These are phyloP conservation scores for Ornithoptera priamus DNA, from an alignment of 2,888 invertebrate species.

Conservation along the genomic window DNA sequence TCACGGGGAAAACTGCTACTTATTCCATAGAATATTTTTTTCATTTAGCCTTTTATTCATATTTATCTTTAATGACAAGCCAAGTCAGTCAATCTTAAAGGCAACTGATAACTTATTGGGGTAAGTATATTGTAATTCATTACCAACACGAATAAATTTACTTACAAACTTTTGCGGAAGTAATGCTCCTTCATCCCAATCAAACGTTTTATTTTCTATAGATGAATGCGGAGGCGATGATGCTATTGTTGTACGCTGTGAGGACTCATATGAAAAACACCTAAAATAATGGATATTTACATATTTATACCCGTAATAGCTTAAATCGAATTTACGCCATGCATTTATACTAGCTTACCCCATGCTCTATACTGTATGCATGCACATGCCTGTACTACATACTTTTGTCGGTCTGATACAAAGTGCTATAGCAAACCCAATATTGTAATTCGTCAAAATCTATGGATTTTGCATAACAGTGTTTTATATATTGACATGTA, in stretches of 20 bases:
- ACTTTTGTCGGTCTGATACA: too few relatives aligned
- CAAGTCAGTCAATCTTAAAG: too few relatives aligned
- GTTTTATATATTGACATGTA: too few relatives aligned
- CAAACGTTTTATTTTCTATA: constrained; percentile 69
- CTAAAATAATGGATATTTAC: constrained; percentile 57
- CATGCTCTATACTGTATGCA: constrained; percentile 12
- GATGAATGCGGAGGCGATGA: constrained; percentile 70
- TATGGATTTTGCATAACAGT: too few relatives aligned
- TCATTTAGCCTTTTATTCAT: too few relatives aligned
- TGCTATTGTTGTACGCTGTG: constrained; percentile 79
- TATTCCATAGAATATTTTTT: too few relatives aligned
- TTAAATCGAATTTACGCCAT: constrained; percentile 28
- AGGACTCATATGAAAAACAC: constrained; percentile 87
- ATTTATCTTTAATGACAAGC: too few relatives aligned
- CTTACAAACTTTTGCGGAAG: constrained; percentile 69
- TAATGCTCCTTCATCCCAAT: constrained; percentile 73
- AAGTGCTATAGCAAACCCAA: too few relatives aligned
- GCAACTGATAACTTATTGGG: too few relatives aligned
- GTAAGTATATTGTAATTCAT: too few relatives aligned
- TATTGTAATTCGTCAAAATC: too few relatives aligned
- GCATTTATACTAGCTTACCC: constrained; percentile 28
- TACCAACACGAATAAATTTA: neutral
- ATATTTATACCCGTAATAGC: constrained; percentile 11
- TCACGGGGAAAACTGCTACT: too few relatives aligned
- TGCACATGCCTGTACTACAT: constrained; percentile 4